Base-by-base conservation (phyloP, 2,113 vertebrate genomes). In the Sander vitreus region DNA sequence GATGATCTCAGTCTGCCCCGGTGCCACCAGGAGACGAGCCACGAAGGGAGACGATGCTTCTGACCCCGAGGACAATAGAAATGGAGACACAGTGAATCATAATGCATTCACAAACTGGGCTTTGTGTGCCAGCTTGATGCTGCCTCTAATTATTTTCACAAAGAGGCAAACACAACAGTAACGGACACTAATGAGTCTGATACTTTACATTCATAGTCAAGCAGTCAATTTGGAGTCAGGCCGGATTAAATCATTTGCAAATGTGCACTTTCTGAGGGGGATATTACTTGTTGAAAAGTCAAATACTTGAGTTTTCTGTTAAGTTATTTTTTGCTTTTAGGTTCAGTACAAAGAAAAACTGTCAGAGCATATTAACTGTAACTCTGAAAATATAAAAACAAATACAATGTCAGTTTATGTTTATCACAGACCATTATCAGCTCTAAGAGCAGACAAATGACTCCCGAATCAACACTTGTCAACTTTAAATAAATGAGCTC, bases 21-120 rank as follows among this genome's bases (percentile, higher is more conserved):
- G 80, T 72, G 85, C 66, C 77, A 84, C 51, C 78, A 48, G 54
- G 67, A 68, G 73, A 77, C 50, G 16, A 73, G 72, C 15, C 48
- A 4, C 3, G n/a, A 23, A 19, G 16, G 62, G 50, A 70, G 63
- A 65, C 14, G 64, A 68, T 45, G 14, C 21, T 5, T 27, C 39
- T 1, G 47, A 68, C 14, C 45, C 71, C 4, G 11, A 45, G 27
- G 71, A 81, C 68, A 68, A 80, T 39, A 12, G 66, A 43, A 7
- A 25, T 60, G 23, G 58, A 60, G 45, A 21, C 43, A 18, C 73
- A 13, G 36, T 7, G 75, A 47, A 54, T 64, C 36, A 69, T 45
- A 14, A 70, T 43, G 58, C n/a, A 18, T 21, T 69, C 47, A 68
- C 19, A 47, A n/a, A 78, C 36, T 23, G 58, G 57, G 50, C 50